These are phyloP conservation scores for Lates japonicus DNA, from an alignment of 2,797 vertebrate species.

Conservation along the genomic window DNA sequence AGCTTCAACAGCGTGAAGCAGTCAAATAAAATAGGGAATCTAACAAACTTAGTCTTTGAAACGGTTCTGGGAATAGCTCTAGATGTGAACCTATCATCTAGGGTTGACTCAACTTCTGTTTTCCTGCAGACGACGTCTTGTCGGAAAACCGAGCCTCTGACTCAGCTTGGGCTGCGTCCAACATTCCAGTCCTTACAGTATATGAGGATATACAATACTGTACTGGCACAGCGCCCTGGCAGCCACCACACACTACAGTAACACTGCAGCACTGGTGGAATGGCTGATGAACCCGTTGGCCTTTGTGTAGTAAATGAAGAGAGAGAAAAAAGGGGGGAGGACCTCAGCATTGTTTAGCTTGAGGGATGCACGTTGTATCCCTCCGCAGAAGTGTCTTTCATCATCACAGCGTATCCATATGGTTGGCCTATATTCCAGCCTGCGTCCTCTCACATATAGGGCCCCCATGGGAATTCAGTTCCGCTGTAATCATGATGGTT, in stretches of 20 bases:
- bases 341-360: conserved; percentile 57
- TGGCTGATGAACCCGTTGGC: conserved; percentile 62
- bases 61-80: neutral
- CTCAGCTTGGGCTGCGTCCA: conserved; percentile 49
- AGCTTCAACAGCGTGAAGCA: no score
- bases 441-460: conserved; percentile 57
- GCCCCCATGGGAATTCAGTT: conserved; percentile 71
- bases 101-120: conserved; percentile 23
- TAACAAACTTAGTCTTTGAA: neutral
- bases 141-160: conserved; percentile 42
- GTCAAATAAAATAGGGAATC: no score
- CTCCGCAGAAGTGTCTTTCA: conserved; percentile 55
- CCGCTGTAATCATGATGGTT: conserved; percentile 59
- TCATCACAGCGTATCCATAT: conserved; percentile 70
- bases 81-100: neutral
- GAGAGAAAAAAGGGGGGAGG: conserved; percentile 5
- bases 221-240: conserved; percentile 40
- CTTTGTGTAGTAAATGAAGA: conserved; percentile 49
- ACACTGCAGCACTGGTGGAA: conserved; percentile 45
- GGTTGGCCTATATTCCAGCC: conserved; percentile 69
- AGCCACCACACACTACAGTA: conserved; percentile 32
- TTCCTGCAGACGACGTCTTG: conserved; percentile 24
- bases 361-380: conserved; percentile 52
- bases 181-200: conserved; percentile 53
- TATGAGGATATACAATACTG: conserved; percentile 48